phyloP scores from a whole-genome alignment of 2,113 vertebrate species.

The Pelvicachromis taeniatus region DNA sequence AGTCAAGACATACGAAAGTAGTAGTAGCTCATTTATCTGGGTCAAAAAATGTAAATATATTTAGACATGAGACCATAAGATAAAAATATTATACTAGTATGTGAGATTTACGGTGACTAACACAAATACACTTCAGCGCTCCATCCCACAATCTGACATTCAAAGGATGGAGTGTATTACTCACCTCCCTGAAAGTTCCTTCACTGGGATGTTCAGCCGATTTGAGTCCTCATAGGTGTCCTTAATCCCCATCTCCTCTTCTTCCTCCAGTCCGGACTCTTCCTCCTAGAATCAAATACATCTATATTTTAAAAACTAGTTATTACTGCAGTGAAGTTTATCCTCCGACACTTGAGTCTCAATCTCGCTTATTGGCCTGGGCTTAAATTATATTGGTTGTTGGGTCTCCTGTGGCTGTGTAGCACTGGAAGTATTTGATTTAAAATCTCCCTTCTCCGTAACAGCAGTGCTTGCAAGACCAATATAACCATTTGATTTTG shows the following conservation, averaged over 20 bases:
- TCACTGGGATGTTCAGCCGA: constrained; percentile 82
- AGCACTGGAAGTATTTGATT: not conserved
- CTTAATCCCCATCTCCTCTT: constrained; percentile 73
- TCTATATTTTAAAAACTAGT: not conserved
- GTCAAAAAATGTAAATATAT: not conserved
- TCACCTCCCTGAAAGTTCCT: constrained; percentile 84
- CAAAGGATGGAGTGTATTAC: not conserved
- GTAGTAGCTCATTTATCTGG: not conserved
- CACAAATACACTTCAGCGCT: not conserved
- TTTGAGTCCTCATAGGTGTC: constrained; percentile 77
- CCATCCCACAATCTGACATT: not conserved
- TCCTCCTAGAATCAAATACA: constrained; percentile 73
- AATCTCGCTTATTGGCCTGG: not conserved
- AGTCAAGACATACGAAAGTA: not conserved
- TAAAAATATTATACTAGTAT: not conserved
- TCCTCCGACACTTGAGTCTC: not conserved
- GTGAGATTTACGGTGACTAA: not conserved
- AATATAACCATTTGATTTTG: not conserved
- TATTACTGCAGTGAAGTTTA: not conserved
- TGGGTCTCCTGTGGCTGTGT: not conserved
- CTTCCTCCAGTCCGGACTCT: constrained; percentile 76
- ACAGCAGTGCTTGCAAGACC: not conserved
- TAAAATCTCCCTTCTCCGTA: rapidly evolving
- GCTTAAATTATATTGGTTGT: not conserved
- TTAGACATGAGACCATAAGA: not conserved